A percentile compares a stretch with the other conserved stretches of the same genome.
Conservation (phyloP, 2,113 vertebrate genomes). For the Phalacrocorax carbo region DNA sequence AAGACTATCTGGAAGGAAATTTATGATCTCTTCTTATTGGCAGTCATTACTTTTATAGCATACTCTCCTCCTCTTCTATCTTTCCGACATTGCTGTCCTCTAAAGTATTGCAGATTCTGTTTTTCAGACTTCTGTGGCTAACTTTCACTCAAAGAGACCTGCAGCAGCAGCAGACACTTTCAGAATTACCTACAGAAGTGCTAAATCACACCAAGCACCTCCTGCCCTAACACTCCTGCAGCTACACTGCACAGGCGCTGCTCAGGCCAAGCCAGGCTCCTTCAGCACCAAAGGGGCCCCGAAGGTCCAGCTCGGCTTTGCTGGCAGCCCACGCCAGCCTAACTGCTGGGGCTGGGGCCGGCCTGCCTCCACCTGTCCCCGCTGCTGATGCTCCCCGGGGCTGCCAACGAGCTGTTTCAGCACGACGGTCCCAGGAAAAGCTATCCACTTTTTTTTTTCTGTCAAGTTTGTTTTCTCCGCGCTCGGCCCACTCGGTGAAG, state of each 20-base stretch:
- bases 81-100: not conserved
- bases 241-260: not conserved
- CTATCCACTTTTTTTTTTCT: rapidly evolving
- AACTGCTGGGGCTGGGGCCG: not conserved
- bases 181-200: rapidly evolving
- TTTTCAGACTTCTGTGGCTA: not conserved
- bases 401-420: rapidly evolving
- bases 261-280: not conserved
- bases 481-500: rapidly evolving
- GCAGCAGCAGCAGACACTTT: not conserved
- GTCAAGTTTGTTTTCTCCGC: rapidly evolving
- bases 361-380: not conserved
- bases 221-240: rapidly evolving
- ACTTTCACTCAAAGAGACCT: not conserved
- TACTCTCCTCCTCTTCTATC: not conserved
- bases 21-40: not conserved
- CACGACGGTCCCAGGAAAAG: not conserved
- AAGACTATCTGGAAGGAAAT: not conserved
- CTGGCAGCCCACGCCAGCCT: rapidly evolving
- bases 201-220: not conserved
- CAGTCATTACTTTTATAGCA: not conserved
- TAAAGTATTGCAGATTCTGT: not conserved
- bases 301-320: rapidly evolving
- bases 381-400: not conserved
- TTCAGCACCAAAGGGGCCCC: not conserved